Evolutionary conservation across 2,888 invertebrate species (phyloP).

Genomic region (Philaethria dido): DNA sequence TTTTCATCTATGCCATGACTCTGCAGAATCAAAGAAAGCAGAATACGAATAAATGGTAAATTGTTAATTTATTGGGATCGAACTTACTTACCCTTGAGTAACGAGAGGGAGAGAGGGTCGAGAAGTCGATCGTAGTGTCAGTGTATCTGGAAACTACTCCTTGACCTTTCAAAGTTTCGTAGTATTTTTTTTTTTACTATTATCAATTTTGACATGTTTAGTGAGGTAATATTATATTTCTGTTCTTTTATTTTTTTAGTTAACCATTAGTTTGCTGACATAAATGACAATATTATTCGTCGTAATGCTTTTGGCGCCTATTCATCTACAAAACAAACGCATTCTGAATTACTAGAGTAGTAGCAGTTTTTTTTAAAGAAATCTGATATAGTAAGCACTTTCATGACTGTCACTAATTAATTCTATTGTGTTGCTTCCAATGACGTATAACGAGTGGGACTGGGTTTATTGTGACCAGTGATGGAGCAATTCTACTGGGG

Average conservation of each 20-base stretch:
- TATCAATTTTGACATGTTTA: not conserved
- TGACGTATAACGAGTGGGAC: slow-evolving; percentile 49
- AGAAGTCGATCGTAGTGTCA: slow-evolving; percentile 6
- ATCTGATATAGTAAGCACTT: not conserved
- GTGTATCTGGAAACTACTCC: slow-evolving; percentile 4
- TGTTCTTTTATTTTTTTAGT: not conserved
- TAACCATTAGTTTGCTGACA: not conserved
- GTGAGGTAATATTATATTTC: not conserved
- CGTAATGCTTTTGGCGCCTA: no score
- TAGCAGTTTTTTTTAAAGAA: not conserved
- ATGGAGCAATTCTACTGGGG: slow-evolving; percentile 50
- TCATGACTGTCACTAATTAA: slow-evolving; percentile 26
- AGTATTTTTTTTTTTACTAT: not conserved
- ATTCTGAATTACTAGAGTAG: no score
- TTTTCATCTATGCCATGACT: not conserved
- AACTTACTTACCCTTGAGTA: slow-evolving; percentile 13
- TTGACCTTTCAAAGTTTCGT: not conserved
- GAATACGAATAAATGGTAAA: not conserved
- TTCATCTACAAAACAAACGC: no score
- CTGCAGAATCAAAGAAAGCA: not conserved
- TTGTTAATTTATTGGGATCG: slow-evolving; percentile 18
- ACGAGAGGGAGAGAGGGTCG: not conserved
- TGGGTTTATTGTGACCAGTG: slow-evolving; percentile 53
- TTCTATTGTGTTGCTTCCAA: slow-evolving; percentile 44
- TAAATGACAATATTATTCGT: no score